These are phyloP conservation scores for Chiloscyllium punctatum DNA, from an alignment of 2,797 vertebrate species.

Conservation along the genomic window DNA sequence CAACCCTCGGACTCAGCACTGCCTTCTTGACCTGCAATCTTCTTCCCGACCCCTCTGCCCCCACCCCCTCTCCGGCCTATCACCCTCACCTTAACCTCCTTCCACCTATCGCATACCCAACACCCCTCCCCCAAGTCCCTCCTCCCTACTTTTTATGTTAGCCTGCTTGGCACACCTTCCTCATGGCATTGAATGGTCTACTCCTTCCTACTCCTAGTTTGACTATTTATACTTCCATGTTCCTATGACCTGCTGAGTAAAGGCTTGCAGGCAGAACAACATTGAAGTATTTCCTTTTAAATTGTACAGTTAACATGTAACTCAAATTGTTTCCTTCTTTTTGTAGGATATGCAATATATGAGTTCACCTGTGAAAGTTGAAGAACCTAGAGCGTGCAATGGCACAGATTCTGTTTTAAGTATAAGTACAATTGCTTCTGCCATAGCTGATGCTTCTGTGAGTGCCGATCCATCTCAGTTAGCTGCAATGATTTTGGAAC, in stretches of 20 bases:
- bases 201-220: too few species aligned
- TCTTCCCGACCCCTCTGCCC: too few species aligned
- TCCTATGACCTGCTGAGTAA: not conserved
- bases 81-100: too few species aligned
- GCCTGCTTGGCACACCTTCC: too few species aligned
- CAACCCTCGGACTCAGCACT: too few species aligned
- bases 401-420: constrained; percentile 61
- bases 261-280: not conserved
- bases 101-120: too few species aligned
- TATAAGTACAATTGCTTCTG: constrained; percentile 87
- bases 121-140: too few species aligned
- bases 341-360: not conserved
- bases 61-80: too few species aligned
- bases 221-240: too few species aligned
- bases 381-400: constrained; percentile 46
- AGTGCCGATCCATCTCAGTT: constrained; percentile 81
- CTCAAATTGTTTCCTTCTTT: not conserved
- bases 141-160: too few species aligned
- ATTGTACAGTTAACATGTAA: not conserved
- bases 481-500: constrained; percentile 82
- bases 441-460: constrained; percentile 82
- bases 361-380: not conserved
- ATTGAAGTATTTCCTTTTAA: not conserved
- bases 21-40: too few species aligned
- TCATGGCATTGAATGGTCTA: too few species aligned